Evolutionary conservation across 2,888 invertebrate genomes (phyloP), one percentile per base, ranked within the genome.

Genomic region (Conus canariensis): DNA sequence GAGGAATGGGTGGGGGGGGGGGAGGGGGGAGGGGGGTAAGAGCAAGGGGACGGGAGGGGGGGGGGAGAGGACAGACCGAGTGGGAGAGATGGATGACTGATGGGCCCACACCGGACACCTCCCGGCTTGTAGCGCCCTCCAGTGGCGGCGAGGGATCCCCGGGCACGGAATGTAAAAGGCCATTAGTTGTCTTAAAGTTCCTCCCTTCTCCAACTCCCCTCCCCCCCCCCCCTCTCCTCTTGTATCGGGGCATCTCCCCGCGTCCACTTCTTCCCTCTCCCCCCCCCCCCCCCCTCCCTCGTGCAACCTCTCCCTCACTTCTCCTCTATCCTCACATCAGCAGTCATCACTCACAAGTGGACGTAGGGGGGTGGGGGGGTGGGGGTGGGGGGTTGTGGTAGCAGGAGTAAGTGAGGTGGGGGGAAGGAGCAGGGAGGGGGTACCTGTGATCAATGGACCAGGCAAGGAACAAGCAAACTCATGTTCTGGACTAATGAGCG

Each of bases 141-240:
- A 30, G 30, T 80, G 77, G 45, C 77, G 30, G 77, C 30, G 30
- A 80, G 45, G 77, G 77, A 80, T 30, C 30, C 45, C 45, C 77
- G 77, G 45, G 14, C 25, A 45, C 10, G 77, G 77, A 80, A 80
- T 80, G 77, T 80, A 45, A 80, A 30, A 80, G 77, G 77, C 77
- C 77, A 80, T 80, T 45, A 30, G 45, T 14, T 80, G 77, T 14
- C 45, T 80, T 80, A 80, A 80, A 80, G 30, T 80, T 80, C 77
- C 45, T 16, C 8, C 8, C 45, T 45, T 45, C 45, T 45, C 3
- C 45, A 16, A 10, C 77, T 3, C 12, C 77, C 12, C 14, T 30
- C n/a, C 2, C 3, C 10, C 2, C 3, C 10, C 12, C 77, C 12
- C 30, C 77, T 74, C 9, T 16, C 0, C 64, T 14, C 64, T 64